phyloP scores from a whole-genome alignment of 2,113 vertebrate genomes.

The Colaptes auratus region DNA sequence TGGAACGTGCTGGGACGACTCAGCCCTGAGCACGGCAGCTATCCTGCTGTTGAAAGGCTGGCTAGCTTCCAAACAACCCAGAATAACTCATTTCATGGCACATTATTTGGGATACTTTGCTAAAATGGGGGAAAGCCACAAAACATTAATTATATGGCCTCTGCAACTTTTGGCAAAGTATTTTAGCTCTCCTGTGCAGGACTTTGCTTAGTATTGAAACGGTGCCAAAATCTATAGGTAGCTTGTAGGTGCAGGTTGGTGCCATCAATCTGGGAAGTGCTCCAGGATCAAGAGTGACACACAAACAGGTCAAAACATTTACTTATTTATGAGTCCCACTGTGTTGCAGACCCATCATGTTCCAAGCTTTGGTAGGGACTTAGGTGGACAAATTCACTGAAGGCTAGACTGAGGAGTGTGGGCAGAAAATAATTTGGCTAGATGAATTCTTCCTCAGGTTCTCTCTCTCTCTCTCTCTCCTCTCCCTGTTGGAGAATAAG shows the following conservation, averaged over 20 bases:
- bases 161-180: not conserved
- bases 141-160: not conserved
- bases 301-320: not conserved
- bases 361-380: not conserved
- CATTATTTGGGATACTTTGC: conserved; percentile 20
- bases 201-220: not conserved
- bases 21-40: not conserved
- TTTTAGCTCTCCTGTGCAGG: not conserved
- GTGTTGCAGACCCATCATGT: not conserved
- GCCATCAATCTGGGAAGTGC: not conserved
- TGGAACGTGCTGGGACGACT: conserved; percentile 3
- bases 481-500: not conserved
- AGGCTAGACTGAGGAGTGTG: not conserved
- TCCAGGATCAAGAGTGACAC: not conserved
- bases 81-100: not conserved
- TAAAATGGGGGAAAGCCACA: not conserved
- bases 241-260: not conserved
- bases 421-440: not conserved
- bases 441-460: not conserved
- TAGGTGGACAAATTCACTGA: not conserved
- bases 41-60: not conserved
- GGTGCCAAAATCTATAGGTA: not conserved
- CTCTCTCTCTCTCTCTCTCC: not conserved
- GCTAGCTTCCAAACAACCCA: conserved; percentile 17
- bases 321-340: not conserved